A percentile compares a stretch with the other conserved stretches of the same genome.
phyloP scores from a whole-genome alignment of 2,888 invertebrate genomes.

The Lacanobia wlatinum region DNA sequence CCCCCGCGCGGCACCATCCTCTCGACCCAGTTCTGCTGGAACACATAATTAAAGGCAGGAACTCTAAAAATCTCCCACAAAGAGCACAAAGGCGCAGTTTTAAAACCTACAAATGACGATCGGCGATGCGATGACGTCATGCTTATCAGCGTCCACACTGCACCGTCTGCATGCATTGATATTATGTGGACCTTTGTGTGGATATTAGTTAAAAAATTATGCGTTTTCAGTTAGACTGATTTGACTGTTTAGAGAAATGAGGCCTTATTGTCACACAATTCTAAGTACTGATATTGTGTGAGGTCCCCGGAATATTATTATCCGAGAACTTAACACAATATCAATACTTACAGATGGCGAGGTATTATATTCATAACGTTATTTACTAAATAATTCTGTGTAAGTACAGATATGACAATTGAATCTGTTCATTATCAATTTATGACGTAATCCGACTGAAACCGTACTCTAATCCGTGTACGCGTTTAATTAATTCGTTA shows the following conservation, averaged over 20 bases:
- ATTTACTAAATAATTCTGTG: neutral
- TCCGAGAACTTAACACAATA: neutral
- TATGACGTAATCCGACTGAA: conserved; percentile 21
- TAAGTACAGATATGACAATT: neutral
- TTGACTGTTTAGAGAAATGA: conserved; percentile 7
- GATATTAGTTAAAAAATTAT: neutral
- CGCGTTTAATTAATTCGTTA: conserved; percentile 50
- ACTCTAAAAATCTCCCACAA: conserved; percentile 72
- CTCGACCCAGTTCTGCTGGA: conserved; percentile 71
- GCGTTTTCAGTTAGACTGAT: neutral
- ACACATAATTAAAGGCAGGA: conserved; percentile 83
- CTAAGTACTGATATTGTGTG: no score
- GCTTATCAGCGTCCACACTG: conserved; percentile 35
- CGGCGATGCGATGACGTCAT: conserved; percentile 41
- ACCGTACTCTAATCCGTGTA: conserved; percentile 24
- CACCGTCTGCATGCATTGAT: neutral
- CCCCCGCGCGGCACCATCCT: conserved; percentile 51
- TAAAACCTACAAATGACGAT: conserved; percentile 69
- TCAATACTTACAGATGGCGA: neutral
- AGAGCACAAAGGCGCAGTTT: conserved; percentile 69
- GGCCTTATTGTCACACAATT: neutral
- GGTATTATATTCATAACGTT: neutral
- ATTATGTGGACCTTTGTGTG: neutral
- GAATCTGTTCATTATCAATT: conserved; percentile 29
- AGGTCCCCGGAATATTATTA: neutral